Percentiles rank a stretch among this genome's conserved stretches.
Evolutionary conservation across 2,113 vertebrate species (phyloP).

Genomic region (Melanotaenia duboulayi): DNA sequence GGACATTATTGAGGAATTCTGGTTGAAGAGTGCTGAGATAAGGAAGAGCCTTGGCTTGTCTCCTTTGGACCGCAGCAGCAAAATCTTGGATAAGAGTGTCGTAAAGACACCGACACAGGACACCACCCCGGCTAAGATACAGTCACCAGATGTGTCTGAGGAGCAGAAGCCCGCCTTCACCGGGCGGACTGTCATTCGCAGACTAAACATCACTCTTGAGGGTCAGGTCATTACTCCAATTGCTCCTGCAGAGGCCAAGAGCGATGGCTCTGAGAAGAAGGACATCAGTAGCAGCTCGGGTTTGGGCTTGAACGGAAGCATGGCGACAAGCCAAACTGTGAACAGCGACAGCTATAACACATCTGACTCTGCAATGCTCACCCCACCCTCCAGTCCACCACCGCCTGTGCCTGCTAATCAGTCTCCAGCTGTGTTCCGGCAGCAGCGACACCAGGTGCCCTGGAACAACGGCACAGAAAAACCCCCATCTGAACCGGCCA

Average conservation of each 20-base stretch:
- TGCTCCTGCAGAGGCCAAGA: conserved; percentile 83
- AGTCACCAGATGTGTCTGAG: conserved; percentile 65
- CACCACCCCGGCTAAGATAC: conserved; percentile 69
- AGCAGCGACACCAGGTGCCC: conserved; percentile 81
- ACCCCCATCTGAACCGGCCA: conserved; percentile 33
- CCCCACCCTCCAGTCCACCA: conserved; percentile 94
- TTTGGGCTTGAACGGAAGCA: conserved; percentile 90
- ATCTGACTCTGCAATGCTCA: conserved; percentile 94
- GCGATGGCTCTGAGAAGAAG: conserved; percentile 80
- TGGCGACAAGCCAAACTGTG: conserved; percentile 85
- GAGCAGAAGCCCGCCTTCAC: conserved; percentile 78
- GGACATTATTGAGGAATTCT: conserved; percentile 95
- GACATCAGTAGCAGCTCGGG: conserved; percentile 93
- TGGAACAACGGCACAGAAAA: conserved; percentile 82
- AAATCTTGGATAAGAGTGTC: conserved; percentile 74
- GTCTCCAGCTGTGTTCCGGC: conserved; percentile 88
- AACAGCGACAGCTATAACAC: conserved; percentile 91
- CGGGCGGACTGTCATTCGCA: conserved; percentile 82
- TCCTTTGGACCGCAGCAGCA: conserved; percentile 86
- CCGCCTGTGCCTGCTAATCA: conserved; percentile 91
- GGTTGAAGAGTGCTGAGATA: conserved; percentile 96
- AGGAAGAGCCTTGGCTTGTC: conserved; percentile 92
- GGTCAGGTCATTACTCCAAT: conserved; percentile 86
- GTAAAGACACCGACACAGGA: conserved; percentile 41
- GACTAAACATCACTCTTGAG: conserved; percentile 86